These are phyloP conservation scores for Caenorhabditis macrosperma DNA, from an alignment of 2,888 invertebrate species.

Conservation along the genomic window DNA sequence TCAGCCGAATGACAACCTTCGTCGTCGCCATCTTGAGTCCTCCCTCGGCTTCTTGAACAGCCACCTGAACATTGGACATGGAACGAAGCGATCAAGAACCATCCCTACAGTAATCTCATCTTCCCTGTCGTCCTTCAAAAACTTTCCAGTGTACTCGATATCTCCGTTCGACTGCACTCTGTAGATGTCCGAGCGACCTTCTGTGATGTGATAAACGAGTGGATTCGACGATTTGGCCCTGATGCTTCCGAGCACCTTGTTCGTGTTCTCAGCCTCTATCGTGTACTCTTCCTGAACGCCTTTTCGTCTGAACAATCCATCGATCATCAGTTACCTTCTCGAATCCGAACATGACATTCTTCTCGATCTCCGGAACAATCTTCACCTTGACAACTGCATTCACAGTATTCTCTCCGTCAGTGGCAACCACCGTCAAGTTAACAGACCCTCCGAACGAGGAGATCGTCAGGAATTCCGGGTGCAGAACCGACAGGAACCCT, in stretches of 20 bases:
- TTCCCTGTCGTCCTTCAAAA: constrained; percentile 26
- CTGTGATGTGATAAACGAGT: constrained; percentile 45
- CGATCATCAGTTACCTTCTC: constrained; percentile 16
- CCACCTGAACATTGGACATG: constrained; percentile 17
- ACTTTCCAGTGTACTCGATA: constrained; percentile 35
- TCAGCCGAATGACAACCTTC: constrained; percentile 14
- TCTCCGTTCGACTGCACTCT: constrained; percentile 42
- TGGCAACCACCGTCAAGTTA: constrained; percentile 59
- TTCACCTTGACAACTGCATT: constrained; percentile 33
- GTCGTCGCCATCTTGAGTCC: constrained; percentile 49
- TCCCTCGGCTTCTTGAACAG: constrained; percentile 39
- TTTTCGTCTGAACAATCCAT: neutral
- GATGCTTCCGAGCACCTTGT: constrained; percentile 33
- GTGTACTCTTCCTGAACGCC: constrained; percentile 27
- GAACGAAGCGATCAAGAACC: neutral
- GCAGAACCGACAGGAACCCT: constrained; percentile 62
- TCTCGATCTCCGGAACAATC: constrained; percentile 35
- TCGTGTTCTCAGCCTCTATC: constrained; percentile 9
- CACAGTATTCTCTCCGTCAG: constrained; percentile 33
- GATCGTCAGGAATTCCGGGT: constrained; percentile 62
- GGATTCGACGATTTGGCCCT: constrained; percentile 19
- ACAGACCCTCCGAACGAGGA: constrained; percentile 53
- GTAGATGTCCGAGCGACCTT: constrained; percentile 52
- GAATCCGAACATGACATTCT: constrained; percentile 50
- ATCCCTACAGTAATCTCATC: constrained; percentile 37